Evolutionary conservation across 2,888 invertebrate species (phyloP), one percentile per base, ranked within the genome.

Genomic region (Clitarchus hookeri): DNA sequence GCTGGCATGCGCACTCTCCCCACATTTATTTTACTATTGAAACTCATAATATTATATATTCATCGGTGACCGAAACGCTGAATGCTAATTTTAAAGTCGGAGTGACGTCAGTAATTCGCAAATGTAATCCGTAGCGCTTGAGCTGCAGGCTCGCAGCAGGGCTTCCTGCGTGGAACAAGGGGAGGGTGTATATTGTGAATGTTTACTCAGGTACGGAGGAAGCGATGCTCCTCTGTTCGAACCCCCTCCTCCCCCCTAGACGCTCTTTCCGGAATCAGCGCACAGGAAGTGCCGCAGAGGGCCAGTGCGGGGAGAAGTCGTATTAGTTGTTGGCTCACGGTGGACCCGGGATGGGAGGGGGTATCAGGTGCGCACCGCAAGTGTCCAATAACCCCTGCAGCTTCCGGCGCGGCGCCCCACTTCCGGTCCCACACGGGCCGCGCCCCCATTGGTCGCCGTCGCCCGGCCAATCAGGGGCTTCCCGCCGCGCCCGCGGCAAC

Each of bases 381-480:
- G 65, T 65, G 65, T 65, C 65, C 65, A 65, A 65, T 65, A 65
- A 65, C 65, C 65, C 65, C 23, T n/a, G 65, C 65, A 65, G 65
- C 65, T 65, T 65, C 65, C 65, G 65, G 65, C 65, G 65, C 19
- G 19, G 13, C 6, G 13, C 16, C 65, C 19, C 65, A 23, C 65
- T 65, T 65, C 65, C 65, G 65, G 23, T 65, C 65, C 65, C 65
- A 65, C 65, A 65, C 65, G 65, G 65, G 65, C 65, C 65, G 23
- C 48, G 3, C 3, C 16, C 3, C 8, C 16, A 48, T 48, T 48
- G 48, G 48, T 16, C 48, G 48, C 3, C 48, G 48, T 2, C 48
- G 65, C 65, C 23, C 65, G 23, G 23, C 65, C 65, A 65, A 65
- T 65, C 65, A 65, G 65, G 48, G n/a, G 65, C 65, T 65, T 65